These are phyloP conservation scores for Pituophis catenifer DNA, from an alignment of 2,113 vertebrate genomes.

Conservation along the genomic window DNA sequence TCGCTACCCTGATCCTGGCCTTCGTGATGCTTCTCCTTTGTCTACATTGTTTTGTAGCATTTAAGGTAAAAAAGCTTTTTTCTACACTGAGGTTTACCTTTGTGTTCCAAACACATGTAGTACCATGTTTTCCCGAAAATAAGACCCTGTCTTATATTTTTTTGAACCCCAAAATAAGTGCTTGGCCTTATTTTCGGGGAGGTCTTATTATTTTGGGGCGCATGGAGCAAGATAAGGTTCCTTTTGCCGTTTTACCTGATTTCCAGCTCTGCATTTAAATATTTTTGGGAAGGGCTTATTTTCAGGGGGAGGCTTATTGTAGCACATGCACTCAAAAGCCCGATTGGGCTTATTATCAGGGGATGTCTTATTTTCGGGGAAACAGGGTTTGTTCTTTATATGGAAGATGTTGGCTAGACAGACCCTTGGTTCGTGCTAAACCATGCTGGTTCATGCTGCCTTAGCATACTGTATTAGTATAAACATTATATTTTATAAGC, in stretches of 20 bases:
- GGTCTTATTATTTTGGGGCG: no score
- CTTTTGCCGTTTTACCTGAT: no score
- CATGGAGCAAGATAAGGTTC: no score
- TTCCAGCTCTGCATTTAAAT: no score
- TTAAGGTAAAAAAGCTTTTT: conserved; percentile 76
- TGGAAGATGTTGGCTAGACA: not conserved
- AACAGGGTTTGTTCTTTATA: not conserved
- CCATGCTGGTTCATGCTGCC: not conserved
- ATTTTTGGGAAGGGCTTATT: no score
- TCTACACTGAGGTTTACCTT: not conserved
- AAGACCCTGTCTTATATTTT: no score
- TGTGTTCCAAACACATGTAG: not conserved
- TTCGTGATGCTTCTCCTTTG: conserved; percentile 75
- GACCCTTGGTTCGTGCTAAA: not conserved
- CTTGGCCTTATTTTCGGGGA: no score
- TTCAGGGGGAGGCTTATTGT: no score
- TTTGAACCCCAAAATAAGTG: no score
- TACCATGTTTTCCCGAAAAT: not conserved
- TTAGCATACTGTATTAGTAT: not conserved
- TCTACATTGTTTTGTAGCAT: conserved; percentile 76
- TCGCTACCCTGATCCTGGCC: conserved; percentile 78
- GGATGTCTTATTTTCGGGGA: no score
- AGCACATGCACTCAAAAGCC: no score
- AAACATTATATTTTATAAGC: not conserved
- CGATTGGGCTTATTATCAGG: no score